Percentiles rank a stretch among this genome's conserved stretches.
Conservation (phyloP, 2,797 vertebrate species). For the Melanotaenia parkinsoni region DNA sequence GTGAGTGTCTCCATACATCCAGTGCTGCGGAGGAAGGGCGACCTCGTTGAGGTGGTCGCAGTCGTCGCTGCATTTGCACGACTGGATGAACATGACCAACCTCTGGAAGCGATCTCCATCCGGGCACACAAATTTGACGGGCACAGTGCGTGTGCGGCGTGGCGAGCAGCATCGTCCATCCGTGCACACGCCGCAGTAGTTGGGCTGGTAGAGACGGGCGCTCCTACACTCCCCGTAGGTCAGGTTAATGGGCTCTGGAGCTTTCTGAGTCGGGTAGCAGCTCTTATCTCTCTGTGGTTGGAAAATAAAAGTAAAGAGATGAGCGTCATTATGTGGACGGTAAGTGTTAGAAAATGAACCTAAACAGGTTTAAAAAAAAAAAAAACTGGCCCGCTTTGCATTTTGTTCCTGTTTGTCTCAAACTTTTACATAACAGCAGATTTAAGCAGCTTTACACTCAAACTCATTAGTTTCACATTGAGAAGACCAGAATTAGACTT, state of each 20-base stretch:
- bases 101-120: conserved; percentile 74
- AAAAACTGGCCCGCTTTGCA: conserved; percentile 4
- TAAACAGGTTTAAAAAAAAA: conserved; percentile 1
- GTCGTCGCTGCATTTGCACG: conserved; percentile 78
- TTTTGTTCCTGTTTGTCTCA: background rate
- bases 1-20: conserved; percentile 80
- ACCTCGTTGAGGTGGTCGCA: conserved; percentile 78
- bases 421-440: conserved; percentile 23
- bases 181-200: conserved; percentile 77
- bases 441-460: conserved; percentile 47
- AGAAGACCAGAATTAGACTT: conserved; percentile 21
- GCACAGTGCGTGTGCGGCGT: conserved; percentile 72
- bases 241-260: conserved; percentile 62
- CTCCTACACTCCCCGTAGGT: conserved; percentile 79
- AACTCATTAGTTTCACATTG: conserved; percentile 54
- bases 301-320: conserved; percentile 16
- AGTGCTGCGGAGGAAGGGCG: conserved; percentile 73
- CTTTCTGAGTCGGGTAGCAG: conserved; percentile 76
- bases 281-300: conserved; percentile 73
- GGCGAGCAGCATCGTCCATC: conserved; percentile 81
- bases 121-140: conserved; percentile 75
- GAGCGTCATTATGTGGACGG: background rate
- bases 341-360: background rate
- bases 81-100: conserved; percentile 81
- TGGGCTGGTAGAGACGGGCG: conserved; percentile 75